A percentile compares a stretch with the other conserved stretches of the same genome.
phyloP scores from a whole-genome alignment of 2,113 vertebrate species.

The Epinephelus fuscoguttatus region DNA sequence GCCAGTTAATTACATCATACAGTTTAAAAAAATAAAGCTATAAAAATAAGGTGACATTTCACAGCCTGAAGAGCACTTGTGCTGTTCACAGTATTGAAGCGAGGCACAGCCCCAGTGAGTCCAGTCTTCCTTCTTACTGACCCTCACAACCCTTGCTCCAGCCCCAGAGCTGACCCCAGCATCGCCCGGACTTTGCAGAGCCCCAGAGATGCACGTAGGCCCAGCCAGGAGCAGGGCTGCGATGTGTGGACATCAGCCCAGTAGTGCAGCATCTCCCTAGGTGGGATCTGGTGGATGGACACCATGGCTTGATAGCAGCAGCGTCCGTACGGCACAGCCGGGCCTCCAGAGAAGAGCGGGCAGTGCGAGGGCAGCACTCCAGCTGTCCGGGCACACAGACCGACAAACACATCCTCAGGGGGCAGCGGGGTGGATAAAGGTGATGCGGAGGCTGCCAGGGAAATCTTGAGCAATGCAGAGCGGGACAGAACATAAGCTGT shows the following conservation, averaged over 20 bases:
- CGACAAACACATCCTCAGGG: slow-evolving; percentile 91
- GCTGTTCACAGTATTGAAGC: slow-evolving; percentile 58
- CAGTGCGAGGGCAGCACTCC: slow-evolving; percentile 88
- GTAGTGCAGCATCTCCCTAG: slow-evolving; percentile 83
- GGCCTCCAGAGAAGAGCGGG: slow-evolving; percentile 86
- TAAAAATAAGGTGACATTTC: slow-evolving; percentile 67
- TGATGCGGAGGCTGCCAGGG: slow-evolving; percentile 78
- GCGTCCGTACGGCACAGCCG: slow-evolving; percentile 82
- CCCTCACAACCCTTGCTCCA: slow-evolving; percentile 59
- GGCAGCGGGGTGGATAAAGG: slow-evolving; percentile 76
- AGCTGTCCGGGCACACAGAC: slow-evolving; percentile 84
- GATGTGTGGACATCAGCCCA: slow-evolving; percentile 82
- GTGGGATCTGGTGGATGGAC: slow-evolving; percentile 85
- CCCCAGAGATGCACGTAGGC: slow-evolving; percentile 78
- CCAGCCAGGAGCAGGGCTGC: slow-evolving; percentile 84
- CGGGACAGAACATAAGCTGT: slow-evolving; percentile 89
- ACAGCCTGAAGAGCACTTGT: slow-evolving; percentile 62
- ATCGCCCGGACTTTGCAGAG: slow-evolving; percentile 85
- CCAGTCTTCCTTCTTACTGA: not conserved
- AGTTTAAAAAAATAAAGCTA: slow-evolving; percentile 69
- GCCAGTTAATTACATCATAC: slow-evolving; percentile 10
- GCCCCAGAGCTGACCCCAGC: slow-evolving; percentile 73
- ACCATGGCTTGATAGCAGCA: slow-evolving; percentile 92
- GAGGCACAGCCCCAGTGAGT: slow-evolving; percentile 27
- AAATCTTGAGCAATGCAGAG: slow-evolving; percentile 84